A percentile compares a stretch with the other conserved stretches of the same genome.
These are phyloP conservation scores for Chelon labrosus DNA, from an alignment of 2,797 vertebrate species.

Conservation along the genomic window DNA sequence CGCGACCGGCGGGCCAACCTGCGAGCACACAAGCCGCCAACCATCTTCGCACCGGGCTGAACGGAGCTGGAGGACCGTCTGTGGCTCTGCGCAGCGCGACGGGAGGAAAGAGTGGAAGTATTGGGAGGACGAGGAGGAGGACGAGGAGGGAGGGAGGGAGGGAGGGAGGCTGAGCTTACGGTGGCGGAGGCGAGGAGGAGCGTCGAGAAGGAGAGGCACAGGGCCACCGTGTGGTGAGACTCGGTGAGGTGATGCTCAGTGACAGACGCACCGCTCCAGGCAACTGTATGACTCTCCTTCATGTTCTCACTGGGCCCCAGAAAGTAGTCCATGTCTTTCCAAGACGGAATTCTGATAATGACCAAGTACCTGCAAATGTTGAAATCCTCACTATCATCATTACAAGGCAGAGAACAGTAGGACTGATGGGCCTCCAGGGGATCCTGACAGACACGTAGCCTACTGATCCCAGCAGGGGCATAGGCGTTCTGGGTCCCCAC, in stretches of 20 bases:
- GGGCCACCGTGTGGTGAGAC: constrained; percentile 82
- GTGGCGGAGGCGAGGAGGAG: constrained; percentile 67
- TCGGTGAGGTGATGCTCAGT: not conserved
- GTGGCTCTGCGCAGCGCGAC: constrained; percentile 76
- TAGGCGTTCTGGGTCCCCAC: constrained; percentile 10
- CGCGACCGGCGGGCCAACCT: constrained; percentile 92
- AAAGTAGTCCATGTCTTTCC: not conserved
- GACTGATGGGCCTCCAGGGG: constrained; percentile 15
- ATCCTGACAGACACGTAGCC: constrained; percentile 17
- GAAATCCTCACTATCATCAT: constrained; percentile 1
- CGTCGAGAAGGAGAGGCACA: constrained; percentile 66
- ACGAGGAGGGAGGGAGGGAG: constrained; percentile 27
- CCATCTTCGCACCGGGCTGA: constrained; percentile 80
- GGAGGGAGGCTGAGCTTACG: constrained; percentile 47
- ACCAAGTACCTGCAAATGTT: constrained; percentile 22
- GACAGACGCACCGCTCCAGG: constrained; percentile 18
- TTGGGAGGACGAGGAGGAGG: constrained; percentile 53
- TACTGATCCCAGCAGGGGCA: constrained; percentile 32
- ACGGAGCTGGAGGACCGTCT: constrained; percentile 71
- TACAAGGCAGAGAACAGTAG: constrained; percentile 10
- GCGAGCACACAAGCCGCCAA: constrained; percentile 87
- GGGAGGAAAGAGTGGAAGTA: constrained; percentile 69
- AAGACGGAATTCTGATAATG: not conserved
- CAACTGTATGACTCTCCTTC: not conserved
- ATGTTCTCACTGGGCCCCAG: not conserved